Base-by-base conservation (phyloP, 2,797 vertebrate species). In the Distichodus sexfasciatus region DNA sequence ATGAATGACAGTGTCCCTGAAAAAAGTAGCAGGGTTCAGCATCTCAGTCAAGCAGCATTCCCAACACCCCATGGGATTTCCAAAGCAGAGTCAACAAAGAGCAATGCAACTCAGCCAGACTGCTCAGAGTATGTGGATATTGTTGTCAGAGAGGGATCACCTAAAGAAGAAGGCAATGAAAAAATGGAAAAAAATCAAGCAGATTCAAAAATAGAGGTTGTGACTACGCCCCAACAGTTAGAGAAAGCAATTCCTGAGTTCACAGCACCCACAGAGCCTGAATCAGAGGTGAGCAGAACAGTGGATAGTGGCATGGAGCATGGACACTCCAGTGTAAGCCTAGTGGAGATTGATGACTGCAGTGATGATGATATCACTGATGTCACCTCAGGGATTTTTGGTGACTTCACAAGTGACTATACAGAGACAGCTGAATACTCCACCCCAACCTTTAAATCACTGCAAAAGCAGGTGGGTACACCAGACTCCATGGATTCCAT, bases 401-500 rank as follows among this genome's bases (percentile, higher is more conserved):
- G 85, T 0, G 92, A 94, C 26, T 73, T 86, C 48, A 77, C 88
- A 0, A 72, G 80, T 1, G 91, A 90, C 0, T 82, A 72, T 40
- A 0, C n/a, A 0, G 91, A 91, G 68, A 82, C 83, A 0, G 81
- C 71, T 1, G 93, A 93, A 15, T 87, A 74, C 0, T 15, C 68
- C 1, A 84, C 82, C 0, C 89, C 90, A 0, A 81, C 89, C 1
- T 83, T 93, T 43, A 91, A 92, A 80, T 90, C 90, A 1, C 84
- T 93, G 31, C 94, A 96, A 88, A 96, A 93, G 85, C 94, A 94
- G 77, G 90, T 86, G 36, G 94, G 91, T 19, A 95, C 94, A 0
- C 95, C 95, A 0, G 94, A 95, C 65, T 95, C 94, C 1, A 86
- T 94, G 88, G 94, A 96, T 54, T 95, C 94, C 0, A 87, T 96